Conservation (phyloP, 2,113 vertebrate species). For the Lucifuga dentata region DNA sequence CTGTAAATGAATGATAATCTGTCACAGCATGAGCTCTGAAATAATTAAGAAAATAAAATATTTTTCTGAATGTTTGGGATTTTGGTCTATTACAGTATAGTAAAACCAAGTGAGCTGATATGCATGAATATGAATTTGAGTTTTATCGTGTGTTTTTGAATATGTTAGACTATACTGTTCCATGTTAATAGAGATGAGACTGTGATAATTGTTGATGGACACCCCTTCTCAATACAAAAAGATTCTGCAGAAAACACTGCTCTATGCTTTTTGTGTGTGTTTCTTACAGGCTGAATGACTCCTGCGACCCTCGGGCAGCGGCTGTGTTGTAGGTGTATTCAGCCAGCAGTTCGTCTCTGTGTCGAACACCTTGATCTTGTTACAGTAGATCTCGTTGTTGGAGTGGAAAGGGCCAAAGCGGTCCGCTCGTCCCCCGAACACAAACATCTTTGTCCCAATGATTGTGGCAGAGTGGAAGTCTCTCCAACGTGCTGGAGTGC, state of each 20-base stretch:
- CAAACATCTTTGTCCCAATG: constrained; percentile 95
- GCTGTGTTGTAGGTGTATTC: constrained; percentile 86
- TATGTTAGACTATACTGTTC: too few relatives aligned
- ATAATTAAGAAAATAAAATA: too few relatives aligned
- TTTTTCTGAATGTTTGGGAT: too few relatives aligned
- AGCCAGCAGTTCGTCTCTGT: constrained; percentile 94
- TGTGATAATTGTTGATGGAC: too few relatives aligned
- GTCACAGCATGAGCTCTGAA: too few relatives aligned
- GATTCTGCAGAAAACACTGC: too few relatives aligned
- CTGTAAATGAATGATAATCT: neutral
- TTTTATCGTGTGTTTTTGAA: too few relatives aligned
- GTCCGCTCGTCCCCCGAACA: constrained; percentile 96
- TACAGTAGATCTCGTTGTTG: constrained; percentile 99
- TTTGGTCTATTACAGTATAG: too few relatives aligned
- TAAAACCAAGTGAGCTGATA: too few relatives aligned
- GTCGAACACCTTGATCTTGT: constrained; percentile 96
- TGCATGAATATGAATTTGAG: too few relatives aligned
- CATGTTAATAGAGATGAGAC: neutral
- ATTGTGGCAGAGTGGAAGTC: constrained; percentile 99
- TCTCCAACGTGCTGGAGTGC: constrained; percentile 94
- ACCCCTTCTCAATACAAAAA: too few relatives aligned
- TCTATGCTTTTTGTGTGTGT: too few relatives aligned
- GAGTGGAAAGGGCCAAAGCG: constrained; percentile 97
- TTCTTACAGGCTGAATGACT: constrained; percentile 97
- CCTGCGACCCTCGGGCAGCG: constrained; percentile 91